phyloP scores from a whole-genome alignment of 1,140 invertebrate genomes.

The Pararge aegeria region DNA sequence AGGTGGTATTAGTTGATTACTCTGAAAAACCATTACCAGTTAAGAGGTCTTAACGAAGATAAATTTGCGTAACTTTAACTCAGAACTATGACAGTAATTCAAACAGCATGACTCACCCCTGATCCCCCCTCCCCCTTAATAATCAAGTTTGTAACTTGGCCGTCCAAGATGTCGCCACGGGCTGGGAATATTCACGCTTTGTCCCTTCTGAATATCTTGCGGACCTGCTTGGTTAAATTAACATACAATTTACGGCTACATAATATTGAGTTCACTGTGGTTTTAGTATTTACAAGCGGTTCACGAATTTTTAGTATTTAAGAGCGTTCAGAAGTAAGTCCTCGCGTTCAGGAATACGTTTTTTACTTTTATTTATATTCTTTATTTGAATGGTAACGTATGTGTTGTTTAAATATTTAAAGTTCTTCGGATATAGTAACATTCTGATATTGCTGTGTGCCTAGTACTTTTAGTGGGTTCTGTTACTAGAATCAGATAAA shows the following conservation, averaged over 20 bases:
- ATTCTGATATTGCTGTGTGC: too few relatives aligned
- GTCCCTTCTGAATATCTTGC: constrained; percentile 54
- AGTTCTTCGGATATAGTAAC: too few relatives aligned
- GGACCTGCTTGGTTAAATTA: constrained; percentile 51
- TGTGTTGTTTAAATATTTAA: too few relatives aligned
- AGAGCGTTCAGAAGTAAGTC: too few relatives aligned
- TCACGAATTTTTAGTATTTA: too few relatives aligned
- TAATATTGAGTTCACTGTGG: not conserved
- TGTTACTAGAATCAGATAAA: too few relatives aligned
- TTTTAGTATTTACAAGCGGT: too few relatives aligned
- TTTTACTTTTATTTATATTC: too few relatives aligned
- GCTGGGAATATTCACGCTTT: constrained; percentile 50
- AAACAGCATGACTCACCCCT: constrained; percentile 37
- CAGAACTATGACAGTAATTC: constrained; percentile 45
- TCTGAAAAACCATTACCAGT: constrained; percentile 13
- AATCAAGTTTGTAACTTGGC: constrained; percentile 65
- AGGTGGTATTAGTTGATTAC: not conserved
- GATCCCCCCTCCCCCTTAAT: constrained; percentile 34
- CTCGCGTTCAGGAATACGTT: too few relatives aligned
- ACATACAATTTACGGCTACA: constrained; percentile 50
- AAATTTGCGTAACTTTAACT: constrained; percentile 41
- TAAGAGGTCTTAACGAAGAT: constrained; percentile 18
- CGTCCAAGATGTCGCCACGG: constrained; percentile 59
- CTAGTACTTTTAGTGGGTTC: too few relatives aligned
- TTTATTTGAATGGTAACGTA: too few relatives aligned